These are phyloP conservation scores for Aramus guarauna DNA, from an alignment of 2,113 vertebrate genomes.

Conservation along the genomic window DNA sequence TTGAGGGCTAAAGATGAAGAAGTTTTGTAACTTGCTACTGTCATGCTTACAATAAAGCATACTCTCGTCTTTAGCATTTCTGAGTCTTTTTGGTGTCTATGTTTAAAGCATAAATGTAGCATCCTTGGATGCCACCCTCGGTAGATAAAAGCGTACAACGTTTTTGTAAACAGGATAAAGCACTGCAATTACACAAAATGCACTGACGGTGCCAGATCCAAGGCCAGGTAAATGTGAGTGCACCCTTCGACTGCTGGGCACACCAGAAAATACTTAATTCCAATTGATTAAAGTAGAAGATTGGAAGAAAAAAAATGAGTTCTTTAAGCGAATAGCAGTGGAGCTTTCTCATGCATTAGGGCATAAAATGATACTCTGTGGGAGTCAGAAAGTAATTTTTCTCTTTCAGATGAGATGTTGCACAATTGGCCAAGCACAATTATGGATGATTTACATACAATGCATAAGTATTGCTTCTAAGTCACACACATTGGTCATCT, in stretches of 20 bases:
- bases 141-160: conserved; percentile 25
- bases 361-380: conserved; percentile 43
- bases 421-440: conserved; percentile 43
- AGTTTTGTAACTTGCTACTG: conserved; percentile 41
- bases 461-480: neutral
- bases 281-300: conserved; percentile 19
- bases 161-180: conserved; percentile 38
- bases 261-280: conserved; percentile 58
- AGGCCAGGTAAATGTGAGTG: neutral
- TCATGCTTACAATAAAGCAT: neutral
- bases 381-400: conserved; percentile 51
- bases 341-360: neutral
- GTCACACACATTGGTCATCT: neutral
- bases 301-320: neutral
- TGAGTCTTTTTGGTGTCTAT: conserved; percentile 15
- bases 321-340: neutral
- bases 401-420: conserved; percentile 35
- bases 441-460: conserved; percentile 42
- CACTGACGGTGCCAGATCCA: neutral
- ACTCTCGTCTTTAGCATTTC: neutral
- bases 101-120: conserved; percentile 11
- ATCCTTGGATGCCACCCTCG: neutral
- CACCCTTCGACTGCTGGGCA: neutral
- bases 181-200: conserved; percentile 10
- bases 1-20: conserved; percentile 56